Evolutionary conservation across 2,888 invertebrate genomes (phyloP).

Genomic region (Drosophila robusta): DNA sequence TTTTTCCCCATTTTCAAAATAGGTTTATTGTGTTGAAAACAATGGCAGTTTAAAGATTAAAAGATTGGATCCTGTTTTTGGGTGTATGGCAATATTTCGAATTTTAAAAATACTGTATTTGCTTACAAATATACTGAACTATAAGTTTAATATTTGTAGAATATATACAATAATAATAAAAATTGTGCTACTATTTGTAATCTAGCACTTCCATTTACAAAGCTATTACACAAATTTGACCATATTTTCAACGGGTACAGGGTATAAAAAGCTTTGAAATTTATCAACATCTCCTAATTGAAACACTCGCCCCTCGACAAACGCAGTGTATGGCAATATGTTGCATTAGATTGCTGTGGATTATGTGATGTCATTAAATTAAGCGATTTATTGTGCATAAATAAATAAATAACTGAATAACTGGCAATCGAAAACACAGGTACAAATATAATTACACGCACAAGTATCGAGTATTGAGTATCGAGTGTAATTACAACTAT

Average conservation of each 20-base stretch:
- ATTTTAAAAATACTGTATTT: no score
- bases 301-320: background rate
- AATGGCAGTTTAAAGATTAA: no score
- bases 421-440: conserved; percentile 35
- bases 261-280: background rate
- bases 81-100: no score
- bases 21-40: no score
- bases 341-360: conserved; percentile 22
- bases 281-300: conserved; percentile 5
- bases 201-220: no score
- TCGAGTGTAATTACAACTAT: conserved; percentile 66
- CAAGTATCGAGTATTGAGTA: conserved; percentile 26
- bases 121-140: no score
- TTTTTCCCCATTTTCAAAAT: no score
- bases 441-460: conserved; percentile 22
- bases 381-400: conserved; percentile 28
- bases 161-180: no score
- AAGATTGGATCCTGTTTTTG: no score
- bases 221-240: no score
- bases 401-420: conserved; percentile 56
- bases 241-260: no score
- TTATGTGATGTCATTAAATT: conserved; percentile 33
- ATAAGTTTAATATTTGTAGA: no score
- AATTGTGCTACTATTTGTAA: background rate
- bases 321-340: background rate